Evolutionary conservation across 2,888 invertebrate species (phyloP).

Genomic region (Cybosia mesomella): DNA sequence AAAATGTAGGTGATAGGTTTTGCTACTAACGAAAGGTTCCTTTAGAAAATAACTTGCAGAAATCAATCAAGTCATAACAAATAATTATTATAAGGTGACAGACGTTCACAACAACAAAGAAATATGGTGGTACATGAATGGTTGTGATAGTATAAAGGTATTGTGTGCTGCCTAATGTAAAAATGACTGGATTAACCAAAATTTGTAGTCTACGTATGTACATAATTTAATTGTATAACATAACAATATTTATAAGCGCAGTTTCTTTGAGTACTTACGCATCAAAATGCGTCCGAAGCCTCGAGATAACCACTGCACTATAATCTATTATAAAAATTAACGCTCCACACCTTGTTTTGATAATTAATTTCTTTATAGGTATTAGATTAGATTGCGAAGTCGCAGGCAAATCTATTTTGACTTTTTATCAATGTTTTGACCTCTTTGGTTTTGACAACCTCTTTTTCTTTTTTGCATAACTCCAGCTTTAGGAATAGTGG

Average conservation of each 20-base stretch:
- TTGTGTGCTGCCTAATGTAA: background rate
- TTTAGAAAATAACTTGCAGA: background rate
- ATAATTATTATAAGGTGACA: background rate
- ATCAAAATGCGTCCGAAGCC: slow-evolving; percentile 30
- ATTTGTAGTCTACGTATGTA: background rate
- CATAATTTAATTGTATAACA: background rate
- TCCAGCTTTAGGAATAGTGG: background rate
- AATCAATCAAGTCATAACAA: background rate
- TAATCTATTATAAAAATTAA: slow-evolving; percentile 12
- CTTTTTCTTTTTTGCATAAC: background rate
- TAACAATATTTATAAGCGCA: background rate
- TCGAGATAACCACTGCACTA: slow-evolving; percentile 18
- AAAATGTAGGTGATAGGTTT: background rate
- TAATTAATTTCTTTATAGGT: background rate
- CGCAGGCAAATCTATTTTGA: slow-evolving; percentile 34
- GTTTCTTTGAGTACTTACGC: slow-evolving; percentile 36
- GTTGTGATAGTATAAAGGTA: background rate
- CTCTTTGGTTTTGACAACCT: background rate
- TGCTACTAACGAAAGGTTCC: background rate
- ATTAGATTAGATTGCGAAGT: slow-evolving; percentile 27
- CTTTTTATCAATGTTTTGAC: slow-evolving; percentile 24
- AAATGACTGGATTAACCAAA: background rate
- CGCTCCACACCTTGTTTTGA: slow-evolving; percentile 13
- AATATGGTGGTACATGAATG: background rate
- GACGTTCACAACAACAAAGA: background rate